Evolutionary conservation across 2,888 invertebrate species (phyloP), one percentile per base, ranked within the genome.

Genomic region (Apamea anceps): DNA sequence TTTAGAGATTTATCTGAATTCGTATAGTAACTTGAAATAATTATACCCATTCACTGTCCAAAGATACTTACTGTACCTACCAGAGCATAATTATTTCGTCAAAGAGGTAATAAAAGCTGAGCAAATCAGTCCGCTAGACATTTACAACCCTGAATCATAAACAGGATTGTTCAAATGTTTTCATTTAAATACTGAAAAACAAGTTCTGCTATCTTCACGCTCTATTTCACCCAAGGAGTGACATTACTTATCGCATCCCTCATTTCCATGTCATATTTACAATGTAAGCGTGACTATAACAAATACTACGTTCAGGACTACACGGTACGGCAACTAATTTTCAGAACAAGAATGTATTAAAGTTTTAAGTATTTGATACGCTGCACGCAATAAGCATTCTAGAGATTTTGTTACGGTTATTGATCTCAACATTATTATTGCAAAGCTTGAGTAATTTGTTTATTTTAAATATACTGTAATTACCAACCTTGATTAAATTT

Each of bases 161-260:
- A 71, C 73, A 73, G 57, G 72, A 71, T 63, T 12, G 13, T 73
- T 80, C 15, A 63, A 68, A 62, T 60, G 37, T 75, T 37, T 72
- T 13, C 15, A 62, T 62, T 67, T 67, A 54, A 28, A 45, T 66
- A 72, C 74, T 57, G 63, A 73, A 63, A 77, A 77, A 77, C 86
- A 67, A 74, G 63, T 86, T 73, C 18, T 37, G 37, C 54, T 86
- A 86, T 86, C 85, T 77, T 80, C 81, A 62, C 65, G 81, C 84
- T 81, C 86, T 81, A 85, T 86, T 86, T 86, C 73, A 63, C 63
- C 13, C 13, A n/a, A 51, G 32, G 25, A 79, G 72, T 84, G 84
- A 86, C 84, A 85, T 86, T 86, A 85, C 80, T 85, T 85, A 85
- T 85, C 86, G 84, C 72, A 80, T 84, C 77, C 84, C 70, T 74